phyloP scores from a whole-genome alignment of 2,888 invertebrate genomes.

The Nineta flava region DNA sequence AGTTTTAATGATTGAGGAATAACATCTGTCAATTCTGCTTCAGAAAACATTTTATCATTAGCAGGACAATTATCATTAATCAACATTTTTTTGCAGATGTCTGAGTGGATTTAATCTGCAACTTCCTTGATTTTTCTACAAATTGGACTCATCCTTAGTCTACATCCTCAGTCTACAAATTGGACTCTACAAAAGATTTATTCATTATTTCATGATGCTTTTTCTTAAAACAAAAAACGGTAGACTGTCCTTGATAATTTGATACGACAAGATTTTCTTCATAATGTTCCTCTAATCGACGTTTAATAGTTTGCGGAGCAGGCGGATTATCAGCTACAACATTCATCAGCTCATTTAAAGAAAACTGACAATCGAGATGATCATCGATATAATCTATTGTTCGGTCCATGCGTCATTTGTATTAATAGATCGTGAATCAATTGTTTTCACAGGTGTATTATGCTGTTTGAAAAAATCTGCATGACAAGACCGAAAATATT shows the following conservation, averaged over 20 bases:
- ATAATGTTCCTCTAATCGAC: neutral
- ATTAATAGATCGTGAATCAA: neutral
- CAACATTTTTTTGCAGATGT: neutral
- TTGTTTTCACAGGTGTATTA: too few relatives aligned
- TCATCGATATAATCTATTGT: neutral
- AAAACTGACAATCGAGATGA: neutral
- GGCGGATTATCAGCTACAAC: neutral
- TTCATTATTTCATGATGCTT: neutral
- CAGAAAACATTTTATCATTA: neutral
- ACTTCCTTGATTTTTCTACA: too few relatives aligned
- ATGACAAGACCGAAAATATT: neutral
- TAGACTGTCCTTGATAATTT: neutral
- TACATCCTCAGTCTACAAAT: too few relatives aligned
- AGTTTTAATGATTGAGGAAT: neutral
- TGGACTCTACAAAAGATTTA: too few relatives aligned
- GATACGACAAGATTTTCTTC: neutral
- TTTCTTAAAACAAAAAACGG: neutral
- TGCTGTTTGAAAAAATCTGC: neutral
- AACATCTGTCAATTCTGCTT: neutral
- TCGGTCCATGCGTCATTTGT: neutral
- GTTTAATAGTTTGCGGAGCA: neutral
- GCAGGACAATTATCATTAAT: neutral
- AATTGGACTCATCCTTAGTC: too few relatives aligned
- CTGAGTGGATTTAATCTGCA: too few relatives aligned
- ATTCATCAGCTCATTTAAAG: neutral